phyloP scores from a whole-genome alignment of 2,113 vertebrate genomes.

The Hassar affinis region DNA sequence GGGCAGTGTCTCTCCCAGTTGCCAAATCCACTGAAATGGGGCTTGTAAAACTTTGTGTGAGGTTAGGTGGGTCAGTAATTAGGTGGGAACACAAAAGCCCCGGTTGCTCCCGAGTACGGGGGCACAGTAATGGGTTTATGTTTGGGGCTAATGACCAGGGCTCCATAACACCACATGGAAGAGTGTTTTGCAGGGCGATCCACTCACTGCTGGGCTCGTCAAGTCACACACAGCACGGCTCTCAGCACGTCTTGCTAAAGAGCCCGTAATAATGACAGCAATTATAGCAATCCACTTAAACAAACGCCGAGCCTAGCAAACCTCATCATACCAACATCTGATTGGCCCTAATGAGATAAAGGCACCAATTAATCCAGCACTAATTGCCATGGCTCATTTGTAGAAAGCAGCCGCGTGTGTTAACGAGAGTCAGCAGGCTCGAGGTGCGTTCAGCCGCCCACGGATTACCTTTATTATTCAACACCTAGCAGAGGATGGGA shows the following conservation, averaged over 20 bases:
- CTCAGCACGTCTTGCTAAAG: constrained; percentile 87
- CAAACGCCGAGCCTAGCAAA: constrained; percentile 95
- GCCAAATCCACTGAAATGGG: constrained; percentile 31
- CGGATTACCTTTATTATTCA: constrained; percentile 60
- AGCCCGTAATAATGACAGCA: constrained; percentile 97
- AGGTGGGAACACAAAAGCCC: constrained; percentile 60
- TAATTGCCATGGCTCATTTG: constrained; percentile 96
- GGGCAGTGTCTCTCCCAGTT: constrained; percentile 25
- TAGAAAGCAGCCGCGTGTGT: constrained; percentile 91
- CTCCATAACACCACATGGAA: constrained; percentile 52
- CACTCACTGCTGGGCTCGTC: constrained; percentile 95
- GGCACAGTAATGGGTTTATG: constrained; percentile 63
- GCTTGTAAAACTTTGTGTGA: constrained; percentile 64
- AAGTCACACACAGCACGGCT: constrained; percentile 69
- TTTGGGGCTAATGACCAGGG: constrained; percentile 65
- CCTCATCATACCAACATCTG: constrained; percentile 99
- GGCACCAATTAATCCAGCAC: constrained; percentile 99
- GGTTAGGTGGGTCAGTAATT: constrained; percentile 58
- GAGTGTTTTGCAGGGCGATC: constrained; percentile 72
- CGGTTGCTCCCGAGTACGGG: constrained; percentile 36
- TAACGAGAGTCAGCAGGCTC: constrained; percentile 80
- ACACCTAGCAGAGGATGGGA: constrained; percentile 30
- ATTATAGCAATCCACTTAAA: constrained; percentile 99
- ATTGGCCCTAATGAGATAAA: constrained; percentile 99
- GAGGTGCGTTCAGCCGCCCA: constrained; percentile 78